Percentiles rank a stretch among this genome's conserved stretches.
Evolutionary conservation across 2,888 invertebrate genomes (phyloP).

Genomic region (Spialia ferax): DNA sequence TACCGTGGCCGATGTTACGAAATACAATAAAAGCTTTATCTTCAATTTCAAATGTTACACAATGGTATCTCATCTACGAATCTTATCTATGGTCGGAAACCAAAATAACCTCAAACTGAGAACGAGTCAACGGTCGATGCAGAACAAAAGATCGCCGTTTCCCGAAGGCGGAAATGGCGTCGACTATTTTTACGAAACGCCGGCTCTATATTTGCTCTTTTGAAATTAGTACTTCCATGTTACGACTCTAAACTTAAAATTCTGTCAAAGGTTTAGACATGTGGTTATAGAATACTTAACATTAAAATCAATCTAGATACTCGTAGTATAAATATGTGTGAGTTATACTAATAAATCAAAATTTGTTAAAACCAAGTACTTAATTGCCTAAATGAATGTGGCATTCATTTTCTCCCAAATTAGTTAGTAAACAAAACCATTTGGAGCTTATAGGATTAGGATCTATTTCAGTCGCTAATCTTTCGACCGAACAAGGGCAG

Average conservation of each 20-base stretch:
- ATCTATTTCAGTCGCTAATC: background rate
- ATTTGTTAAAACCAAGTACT: too few species aligned
- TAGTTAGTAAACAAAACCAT: background rate
- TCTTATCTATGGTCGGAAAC: conserved; percentile 36
- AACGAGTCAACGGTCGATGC: conserved; percentile 59
- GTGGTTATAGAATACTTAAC: background rate
- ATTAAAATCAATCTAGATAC: too few species aligned
- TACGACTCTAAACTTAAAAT: conserved; percentile 63
- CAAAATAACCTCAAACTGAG: conserved; percentile 48
- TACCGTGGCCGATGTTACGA: conserved; percentile 24
- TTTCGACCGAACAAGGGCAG: background rate
- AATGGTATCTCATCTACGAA: conserved; percentile 19
- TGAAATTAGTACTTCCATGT: conserved; percentile 47
- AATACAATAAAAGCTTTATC: conserved; percentile 29
- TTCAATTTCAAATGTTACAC: conserved; percentile 15
- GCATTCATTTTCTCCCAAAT: background rate
- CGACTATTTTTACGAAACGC: conserved; percentile 78
- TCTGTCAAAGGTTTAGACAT: background rate
- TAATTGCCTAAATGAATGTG: background rate
- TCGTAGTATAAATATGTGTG: too few species aligned
- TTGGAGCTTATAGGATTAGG: background rate
- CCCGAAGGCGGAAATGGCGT: conserved; percentile 78
- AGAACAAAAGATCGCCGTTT: conserved; percentile 75
- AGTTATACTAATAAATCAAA: too few species aligned
- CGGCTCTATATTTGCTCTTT: conserved; percentile 60